These are phyloP conservation scores for Hylaeus anthracinus DNA, from an alignment of 1,140 invertebrate species.

Conservation along the genomic window DNA sequence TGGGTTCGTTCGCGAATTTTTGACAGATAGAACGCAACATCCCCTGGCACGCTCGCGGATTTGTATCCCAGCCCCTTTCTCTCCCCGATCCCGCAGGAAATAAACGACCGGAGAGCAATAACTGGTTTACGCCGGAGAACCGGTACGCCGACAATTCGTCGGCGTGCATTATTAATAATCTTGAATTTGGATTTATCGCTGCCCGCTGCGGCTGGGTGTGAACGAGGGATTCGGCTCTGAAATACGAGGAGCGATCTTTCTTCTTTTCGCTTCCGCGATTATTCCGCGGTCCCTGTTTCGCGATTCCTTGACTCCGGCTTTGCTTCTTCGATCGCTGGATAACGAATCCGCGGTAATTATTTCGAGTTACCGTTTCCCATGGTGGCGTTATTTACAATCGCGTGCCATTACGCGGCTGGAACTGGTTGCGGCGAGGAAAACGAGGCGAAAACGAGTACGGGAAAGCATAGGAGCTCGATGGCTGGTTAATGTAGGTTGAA, in stretches of 20 bases:
- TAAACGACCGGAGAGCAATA: slow-evolving; percentile 50
- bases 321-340: not conserved
- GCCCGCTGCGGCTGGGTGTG: slow-evolving; percentile 2
- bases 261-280: not conserved
- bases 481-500: too few relatives aligned
- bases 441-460: too few relatives aligned
- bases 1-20: slow-evolving; percentile 42
- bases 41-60: slow-evolving; percentile 26
- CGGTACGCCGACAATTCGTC: slow-evolving; percentile 57
- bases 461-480: too few relatives aligned
- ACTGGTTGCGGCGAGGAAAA: too few relatives aligned
- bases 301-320: not conserved
- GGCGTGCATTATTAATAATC: slow-evolving; percentile 56
- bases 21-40: slow-evolving; percentile 46
- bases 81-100: slow-evolving; percentile 53
- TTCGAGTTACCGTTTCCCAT: not conserved
- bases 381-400: too few relatives aligned
- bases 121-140: slow-evolving; percentile 50
- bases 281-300: not conserved
- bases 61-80: slow-evolving; percentile 3
- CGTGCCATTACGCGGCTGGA: too few relatives aligned
- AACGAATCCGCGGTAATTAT: not conserved
- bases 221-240: not conserved
- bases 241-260: not conserved
- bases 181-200: slow-evolving; percentile 56